Evolutionary conservation across 2,888 invertebrate genomes (phyloP).

Genomic region (Sericinus montela): DNA sequence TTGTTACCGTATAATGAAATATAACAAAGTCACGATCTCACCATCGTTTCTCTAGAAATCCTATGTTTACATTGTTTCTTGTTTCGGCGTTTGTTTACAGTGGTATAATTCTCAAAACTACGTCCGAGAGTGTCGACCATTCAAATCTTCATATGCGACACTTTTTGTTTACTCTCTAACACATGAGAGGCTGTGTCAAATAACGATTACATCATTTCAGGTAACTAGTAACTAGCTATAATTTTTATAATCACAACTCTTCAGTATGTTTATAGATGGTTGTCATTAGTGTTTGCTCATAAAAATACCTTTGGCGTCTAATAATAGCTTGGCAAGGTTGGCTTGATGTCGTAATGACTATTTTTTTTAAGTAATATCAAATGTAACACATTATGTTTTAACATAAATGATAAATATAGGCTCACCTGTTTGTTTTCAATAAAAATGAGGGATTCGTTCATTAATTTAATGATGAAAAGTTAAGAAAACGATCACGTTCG

Average conservation of each 20-base stretch:
- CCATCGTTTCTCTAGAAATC: neutral
- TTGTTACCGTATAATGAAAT: neutral
- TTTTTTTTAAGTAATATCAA: neutral
- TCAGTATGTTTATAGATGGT: neutral
- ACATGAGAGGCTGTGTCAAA: slow-evolving; percentile 25
- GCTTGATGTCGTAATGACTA: neutral
- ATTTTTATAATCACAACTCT: neutral
- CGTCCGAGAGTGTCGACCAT: slow-evolving; percentile 6
- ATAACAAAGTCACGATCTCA: neutral
- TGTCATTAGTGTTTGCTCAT: neutral
- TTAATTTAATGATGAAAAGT: no score
- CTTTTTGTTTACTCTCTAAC: slow-evolving; percentile 36
- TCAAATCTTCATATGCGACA: slow-evolving; percentile 16
- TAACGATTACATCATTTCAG: neutral
- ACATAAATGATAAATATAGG: no score
- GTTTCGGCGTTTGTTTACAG: slow-evolving; percentile 7
- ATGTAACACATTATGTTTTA: no score
- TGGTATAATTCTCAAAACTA: slow-evolving; percentile 9
- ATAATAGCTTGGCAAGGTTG: neutral
- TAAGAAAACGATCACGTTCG: no score
- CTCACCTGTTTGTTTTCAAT: no score
- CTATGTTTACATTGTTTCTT: slow-evolving; percentile 3
- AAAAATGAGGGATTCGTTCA: no score
- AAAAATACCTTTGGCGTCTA: neutral
- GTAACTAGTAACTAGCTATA: neutral